Conservation (phyloP, 1,140 invertebrate genomes). For the Micrasema minimum region DNA sequence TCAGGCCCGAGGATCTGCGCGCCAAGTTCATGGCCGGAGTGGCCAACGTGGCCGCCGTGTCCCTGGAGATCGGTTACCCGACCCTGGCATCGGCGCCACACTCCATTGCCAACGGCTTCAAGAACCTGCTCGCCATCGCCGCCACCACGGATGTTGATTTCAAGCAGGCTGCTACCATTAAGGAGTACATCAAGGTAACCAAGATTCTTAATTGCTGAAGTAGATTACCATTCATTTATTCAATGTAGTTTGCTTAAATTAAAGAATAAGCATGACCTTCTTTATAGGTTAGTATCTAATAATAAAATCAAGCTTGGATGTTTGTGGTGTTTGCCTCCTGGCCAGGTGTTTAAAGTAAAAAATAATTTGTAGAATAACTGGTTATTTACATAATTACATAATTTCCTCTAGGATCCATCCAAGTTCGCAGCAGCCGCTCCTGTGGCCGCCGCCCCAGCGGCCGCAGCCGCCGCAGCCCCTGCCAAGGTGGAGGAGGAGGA, state of each 20-base stretch:
- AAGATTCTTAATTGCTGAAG: too few species aligned
- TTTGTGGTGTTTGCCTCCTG: too few species aligned
- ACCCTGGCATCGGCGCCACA: constrained; percentile 97
- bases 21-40: constrained; percentile 93
- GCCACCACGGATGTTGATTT: constrained; percentile 96
- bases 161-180: constrained; percentile 92
- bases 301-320: too few species aligned
- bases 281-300: too few species aligned
- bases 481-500: constrained; percentile 81
- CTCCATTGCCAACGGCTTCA: constrained; percentile 97
- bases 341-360: too few species aligned
- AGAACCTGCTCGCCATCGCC: constrained; percentile 96
- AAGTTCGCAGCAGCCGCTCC: constrained; percentile 84
- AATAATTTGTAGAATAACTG: too few species aligned
- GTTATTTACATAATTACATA: too few species aligned
- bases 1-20: constrained; percentile 95
- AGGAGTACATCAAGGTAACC: constrained; percentile 91
- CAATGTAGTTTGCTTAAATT: too few species aligned
- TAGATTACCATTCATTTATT: too few species aligned
- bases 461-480: constrained; percentile 68
- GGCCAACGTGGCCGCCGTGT: constrained; percentile 93
- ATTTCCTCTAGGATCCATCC: constrained; percentile 92
- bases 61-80: constrained; percentile 93
- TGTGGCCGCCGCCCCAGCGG: constrained; percentile 71
- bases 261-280: too few species aligned